These are phyloP conservation scores for Xestoiulus laeticollis DNA, from an alignment of 2,888 invertebrate species.

Conservation along the genomic window DNA sequence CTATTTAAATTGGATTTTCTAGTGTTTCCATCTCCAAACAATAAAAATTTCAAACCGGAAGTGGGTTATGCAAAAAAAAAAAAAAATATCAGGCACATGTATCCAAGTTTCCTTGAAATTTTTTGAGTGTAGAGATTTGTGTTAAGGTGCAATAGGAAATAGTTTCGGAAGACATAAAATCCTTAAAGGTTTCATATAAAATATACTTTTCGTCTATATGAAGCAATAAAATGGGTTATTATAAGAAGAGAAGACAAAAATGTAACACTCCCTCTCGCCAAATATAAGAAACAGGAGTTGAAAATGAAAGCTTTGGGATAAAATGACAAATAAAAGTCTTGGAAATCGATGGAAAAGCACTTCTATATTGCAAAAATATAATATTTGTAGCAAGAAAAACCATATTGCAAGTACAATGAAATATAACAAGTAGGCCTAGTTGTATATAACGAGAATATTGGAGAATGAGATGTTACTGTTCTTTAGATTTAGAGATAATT, in stretches of 20 bases:
- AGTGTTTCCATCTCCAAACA: background rate
- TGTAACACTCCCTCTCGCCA: background rate
- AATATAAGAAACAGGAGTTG: background rate
- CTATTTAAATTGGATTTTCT: background rate
- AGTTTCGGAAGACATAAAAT: background rate
- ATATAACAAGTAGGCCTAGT: no score
- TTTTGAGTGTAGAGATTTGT: background rate
- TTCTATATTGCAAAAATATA: background rate
- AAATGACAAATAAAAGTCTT: background rate
- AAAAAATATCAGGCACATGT: no score
- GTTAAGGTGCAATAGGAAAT: background rate
- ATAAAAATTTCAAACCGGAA: background rate
- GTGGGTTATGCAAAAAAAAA: background rate
- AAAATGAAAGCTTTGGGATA: background rate
- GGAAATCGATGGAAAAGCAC: background rate
- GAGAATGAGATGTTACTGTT: no score
- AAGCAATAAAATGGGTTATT: slow-evolving; percentile 21
- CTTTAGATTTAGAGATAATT: no score
- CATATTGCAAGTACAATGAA: background rate
- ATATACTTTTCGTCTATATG: slow-evolving; percentile 1
- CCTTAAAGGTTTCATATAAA: slow-evolving; percentile 29
- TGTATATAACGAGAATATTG: no score
- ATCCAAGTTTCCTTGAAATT: background rate
- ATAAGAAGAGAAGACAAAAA: slow-evolving; percentile 1
- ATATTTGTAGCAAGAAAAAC: no score